A percentile compares a stretch with the other conserved stretches of the same genome.
These are phyloP conservation scores for Arnoldichthys spilopterus DNA, from an alignment of 2,797 vertebrate genomes.

Conservation along the genomic window DNA sequence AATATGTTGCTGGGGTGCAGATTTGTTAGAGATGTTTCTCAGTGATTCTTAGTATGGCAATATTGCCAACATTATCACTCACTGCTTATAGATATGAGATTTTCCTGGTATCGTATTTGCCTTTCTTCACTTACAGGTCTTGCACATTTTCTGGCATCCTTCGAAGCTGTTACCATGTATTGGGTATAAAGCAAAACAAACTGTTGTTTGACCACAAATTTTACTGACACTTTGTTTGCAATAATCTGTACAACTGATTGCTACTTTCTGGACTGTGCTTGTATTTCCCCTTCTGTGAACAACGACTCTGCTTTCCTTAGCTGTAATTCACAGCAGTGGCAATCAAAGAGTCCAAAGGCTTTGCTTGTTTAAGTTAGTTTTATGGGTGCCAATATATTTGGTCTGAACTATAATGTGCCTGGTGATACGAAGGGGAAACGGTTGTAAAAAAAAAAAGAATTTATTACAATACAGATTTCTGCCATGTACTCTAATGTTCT, in stretches of 20 bases:
- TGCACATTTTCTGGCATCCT: not conserved
- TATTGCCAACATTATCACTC: slow-evolving; percentile 7
- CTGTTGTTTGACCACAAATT: too few species aligned
- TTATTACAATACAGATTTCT: not conserved
- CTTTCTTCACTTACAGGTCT: not conserved
- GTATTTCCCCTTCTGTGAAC: too few species aligned
- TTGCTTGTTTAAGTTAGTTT: not conserved
- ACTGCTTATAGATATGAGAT: not conserved
- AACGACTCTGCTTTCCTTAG: too few species aligned
- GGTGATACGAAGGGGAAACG: not conserved
- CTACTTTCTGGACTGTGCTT: too few species aligned
- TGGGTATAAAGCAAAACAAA: too few species aligned
- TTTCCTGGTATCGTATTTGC: too few species aligned
- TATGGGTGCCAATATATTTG: not conserved
- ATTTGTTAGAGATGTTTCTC: slow-evolving; percentile 2
- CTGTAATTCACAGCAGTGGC: not conserved
- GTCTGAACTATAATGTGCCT: not conserved
- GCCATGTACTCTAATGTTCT: not conserved
- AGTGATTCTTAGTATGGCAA: not conserved
- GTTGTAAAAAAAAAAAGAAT: not conserved
- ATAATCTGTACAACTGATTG: too few species aligned
- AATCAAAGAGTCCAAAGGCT: not conserved
- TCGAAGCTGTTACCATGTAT: not conserved
- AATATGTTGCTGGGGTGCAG: not conserved
- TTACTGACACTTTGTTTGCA: too few species aligned